Percentiles rank a stretch among this genome's conserved stretches.
These are phyloP conservation scores for Xestoiulus laeticollis DNA, from an alignment of 2,888 invertebrate genomes.

Conservation along the genomic window DNA sequence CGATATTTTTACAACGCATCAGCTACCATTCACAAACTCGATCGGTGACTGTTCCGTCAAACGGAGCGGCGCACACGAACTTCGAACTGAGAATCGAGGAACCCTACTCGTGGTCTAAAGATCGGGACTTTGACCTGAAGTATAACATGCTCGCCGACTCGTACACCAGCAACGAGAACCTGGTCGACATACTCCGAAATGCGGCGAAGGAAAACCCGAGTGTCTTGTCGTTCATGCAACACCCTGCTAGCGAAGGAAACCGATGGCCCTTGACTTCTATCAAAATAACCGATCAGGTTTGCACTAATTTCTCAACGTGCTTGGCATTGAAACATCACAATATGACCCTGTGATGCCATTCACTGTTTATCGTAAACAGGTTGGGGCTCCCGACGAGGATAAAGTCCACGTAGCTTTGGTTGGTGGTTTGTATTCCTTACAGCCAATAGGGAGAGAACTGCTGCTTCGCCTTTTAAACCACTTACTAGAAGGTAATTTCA, in stretches of 20 bases:
- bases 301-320: no score
- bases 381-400: conserved; percentile 77
- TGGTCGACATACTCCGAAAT: conserved; percentile 73
- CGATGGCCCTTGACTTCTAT: neutral
- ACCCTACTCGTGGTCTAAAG: conserved; percentile 76
- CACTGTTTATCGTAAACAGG: conserved; percentile 67
- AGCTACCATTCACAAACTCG: conserved; percentile 74
- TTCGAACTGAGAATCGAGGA: conserved; percentile 84
- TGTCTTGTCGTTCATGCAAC: neutral
- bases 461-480: conserved; percentile 83
- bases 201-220: conserved; percentile 67
- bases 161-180: conserved; percentile 74
- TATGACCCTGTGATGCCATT: no score
- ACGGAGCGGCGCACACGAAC: conserved; percentile 73
- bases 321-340: no score
- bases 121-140: conserved; percentile 64
- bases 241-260: neutral
- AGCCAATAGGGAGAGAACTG: conserved; percentile 86
- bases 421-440: conserved; percentile 82
- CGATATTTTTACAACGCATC: no score
- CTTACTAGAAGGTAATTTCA: conserved; percentile 71
- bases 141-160: conserved; percentile 68
- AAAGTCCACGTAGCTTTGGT: conserved; percentile 86
- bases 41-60: conserved; percentile 70
- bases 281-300: conserved; percentile 44